These are phyloP conservation scores for Carterocephalus palaemon DNA, from an alignment of 2,888 invertebrate genomes.

Conservation along the genomic window DNA sequence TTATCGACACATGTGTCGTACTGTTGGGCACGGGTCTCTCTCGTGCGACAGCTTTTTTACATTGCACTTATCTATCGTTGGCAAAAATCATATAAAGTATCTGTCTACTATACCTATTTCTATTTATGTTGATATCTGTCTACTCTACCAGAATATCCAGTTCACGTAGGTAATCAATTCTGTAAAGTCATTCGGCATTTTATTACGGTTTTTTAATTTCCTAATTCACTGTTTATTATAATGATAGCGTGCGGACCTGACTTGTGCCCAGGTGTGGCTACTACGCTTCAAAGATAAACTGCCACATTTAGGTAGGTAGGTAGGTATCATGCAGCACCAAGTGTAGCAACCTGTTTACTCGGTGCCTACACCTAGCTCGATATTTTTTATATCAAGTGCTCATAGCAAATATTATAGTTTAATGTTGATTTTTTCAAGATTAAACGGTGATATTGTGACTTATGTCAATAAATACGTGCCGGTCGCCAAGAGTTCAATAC, in stretches of 20 bases:
- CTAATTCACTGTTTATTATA: slow-evolving; percentile 1
- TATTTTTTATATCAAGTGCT: slow-evolving; percentile 70
- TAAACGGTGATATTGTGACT: slow-evolving; percentile 47
- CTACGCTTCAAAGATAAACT: slow-evolving; percentile 12
- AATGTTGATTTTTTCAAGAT: slow-evolving; percentile 72
- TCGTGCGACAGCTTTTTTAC: too few species aligned
- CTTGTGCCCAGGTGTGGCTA: slow-evolving; percentile 17
- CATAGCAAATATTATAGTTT: slow-evolving; percentile 55
- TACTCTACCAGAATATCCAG: too few species aligned
- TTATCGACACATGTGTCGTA: too few species aligned
- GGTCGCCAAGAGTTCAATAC: slow-evolving; percentile 55
- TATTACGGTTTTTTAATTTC: background rate
- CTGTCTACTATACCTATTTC: too few species aligned
- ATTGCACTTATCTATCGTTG: too few species aligned
- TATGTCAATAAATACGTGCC: slow-evolving; percentile 45
- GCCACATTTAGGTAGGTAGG: slow-evolving; percentile 2
- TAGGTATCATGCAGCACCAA: slow-evolving; percentile 12
- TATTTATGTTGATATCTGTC: too few species aligned
- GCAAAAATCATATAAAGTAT: too few species aligned
- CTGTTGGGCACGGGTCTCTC: too few species aligned
- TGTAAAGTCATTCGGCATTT: background rate
- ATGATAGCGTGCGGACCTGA: slow-evolving; percentile 5
- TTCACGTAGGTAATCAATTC: too few species aligned
- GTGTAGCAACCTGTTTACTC: slow-evolving; percentile 58
- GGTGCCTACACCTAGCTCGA: slow-evolving; percentile 38